Percentiles rank a stretch among this genome's conserved stretches.
Evolutionary conservation across 2,888 invertebrate genomes (phyloP).

Genomic region (Acleris laterana): DNA sequence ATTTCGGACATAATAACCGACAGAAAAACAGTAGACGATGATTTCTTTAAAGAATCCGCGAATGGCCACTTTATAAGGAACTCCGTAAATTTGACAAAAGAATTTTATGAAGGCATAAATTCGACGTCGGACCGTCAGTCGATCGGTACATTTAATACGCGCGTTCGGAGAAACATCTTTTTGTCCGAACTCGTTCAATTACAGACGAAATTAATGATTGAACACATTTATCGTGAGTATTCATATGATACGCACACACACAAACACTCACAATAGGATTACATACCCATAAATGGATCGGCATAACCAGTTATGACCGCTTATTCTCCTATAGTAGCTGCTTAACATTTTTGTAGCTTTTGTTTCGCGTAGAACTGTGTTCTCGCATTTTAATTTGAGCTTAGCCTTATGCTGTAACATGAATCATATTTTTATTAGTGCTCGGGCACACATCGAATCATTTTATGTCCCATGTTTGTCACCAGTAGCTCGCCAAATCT

Average conservation of each 20-base stretch:
- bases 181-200: conserved; percentile 75
- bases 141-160: conserved; percentile 71
- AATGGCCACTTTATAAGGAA: conserved; percentile 67
- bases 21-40: conserved; percentile 71
- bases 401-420: conserved; percentile 49
- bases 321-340: conserved; percentile 67
- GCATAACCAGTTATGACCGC: conserved; percentile 79
- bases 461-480: conserved; percentile 29
- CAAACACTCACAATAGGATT: conserved; percentile 75
- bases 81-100: conserved; percentile 82
- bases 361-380: conserved; percentile 74
- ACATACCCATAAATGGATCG: conserved; percentile 76
- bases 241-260: conserved; percentile 44
- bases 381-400: conserved; percentile 77
- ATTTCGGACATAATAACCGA: conserved; percentile 66
- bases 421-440: conserved; percentile 35
- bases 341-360: conserved; percentile 78
- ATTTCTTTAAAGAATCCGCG: conserved; percentile 76
- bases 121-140: conserved; percentile 61
- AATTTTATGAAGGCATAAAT: conserved; percentile 82
- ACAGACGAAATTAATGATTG: conserved; percentile 81
- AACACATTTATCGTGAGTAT: conserved; percentile 71
- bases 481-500: conserved; percentile 11
- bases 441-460: conserved; percentile 3
- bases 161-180: conserved; percentile 76